Evolutionary conservation across 2,113 vertebrate species (phyloP), one percentile per base, ranked within the genome.

Genomic region (Rafetus swinhoei): DNA sequence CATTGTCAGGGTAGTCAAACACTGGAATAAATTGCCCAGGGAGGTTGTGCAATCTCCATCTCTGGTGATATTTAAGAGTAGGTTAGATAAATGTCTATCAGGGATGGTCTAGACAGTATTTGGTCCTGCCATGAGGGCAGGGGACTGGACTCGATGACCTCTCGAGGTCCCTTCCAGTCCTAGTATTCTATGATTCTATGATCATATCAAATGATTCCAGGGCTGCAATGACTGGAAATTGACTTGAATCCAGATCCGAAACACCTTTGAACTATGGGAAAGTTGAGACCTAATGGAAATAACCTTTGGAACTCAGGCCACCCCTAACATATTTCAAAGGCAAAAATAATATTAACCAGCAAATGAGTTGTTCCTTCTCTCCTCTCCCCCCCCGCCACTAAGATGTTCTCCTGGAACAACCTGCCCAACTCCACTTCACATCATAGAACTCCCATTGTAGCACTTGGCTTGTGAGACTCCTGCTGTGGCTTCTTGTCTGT

Each of bases 201-300:
- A 45, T 1, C 1, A 0, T 1, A 0, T 4, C 21, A 59, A 76
- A 52, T 5, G 50, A 62, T 32, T 55, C n/a, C 72, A 50, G 60
- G 45, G 13, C 80, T 77, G 74, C 74, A 77, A 27, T 24, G 19
- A 45, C 45, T 19, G 29, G 16, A 25, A 13, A 32, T 10, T 2
- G 27, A 55, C n/a, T 27, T 9, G 56, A 69, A 77, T 77, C 39
- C 59, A 0, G 2, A 60, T 9, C 55, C 85, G 12, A 62, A 74
- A 52, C 60, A 60, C 29, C 16, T 0, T 0, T 53, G 45, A 59
- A 2, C 27, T 79, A 10, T 7, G 52, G 57, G 19, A 84, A 27
- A 45, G 10, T 14, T 0, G 3, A 13, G 81, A 81, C 74, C 57
- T 39, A 76, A 2, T 16, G 69, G 56, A 2, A 3, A 54, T 93